phyloP scores from a whole-genome alignment of 2,888 invertebrate genomes.

The Alviniconcha strummeri region DNA sequence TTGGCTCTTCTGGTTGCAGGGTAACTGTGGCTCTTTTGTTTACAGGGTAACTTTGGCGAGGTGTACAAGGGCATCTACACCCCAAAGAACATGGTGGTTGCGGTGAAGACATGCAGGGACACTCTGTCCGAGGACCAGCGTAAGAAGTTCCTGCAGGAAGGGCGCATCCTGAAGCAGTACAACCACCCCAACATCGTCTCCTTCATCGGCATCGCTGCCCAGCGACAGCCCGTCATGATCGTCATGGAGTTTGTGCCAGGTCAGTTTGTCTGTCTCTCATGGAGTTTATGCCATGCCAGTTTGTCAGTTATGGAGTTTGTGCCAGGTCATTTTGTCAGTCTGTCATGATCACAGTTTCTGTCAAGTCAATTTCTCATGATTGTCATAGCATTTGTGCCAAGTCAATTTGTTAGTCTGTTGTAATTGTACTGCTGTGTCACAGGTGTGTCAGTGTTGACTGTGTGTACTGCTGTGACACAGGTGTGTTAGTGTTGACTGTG shows the following conservation, averaged over 20 bases:
- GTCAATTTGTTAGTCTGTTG: no score
- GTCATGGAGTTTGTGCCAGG: constrained; percentile 91
- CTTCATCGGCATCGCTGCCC: constrained; percentile 97
- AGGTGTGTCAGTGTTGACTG: background rate
- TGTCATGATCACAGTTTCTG: no score
- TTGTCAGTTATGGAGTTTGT: no score
- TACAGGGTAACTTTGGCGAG: constrained; percentile 96
- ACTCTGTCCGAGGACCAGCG: constrained; percentile 91
- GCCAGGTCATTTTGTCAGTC: no score
- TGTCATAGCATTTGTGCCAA: no score
- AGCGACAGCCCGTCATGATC: constrained; percentile 98
- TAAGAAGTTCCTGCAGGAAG: constrained; percentile 95
- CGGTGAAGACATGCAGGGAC: constrained; percentile 95
- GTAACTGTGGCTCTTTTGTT: background rate
- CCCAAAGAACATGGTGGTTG: constrained; percentile 83
- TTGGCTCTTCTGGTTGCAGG: no score
- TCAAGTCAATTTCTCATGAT: no score
- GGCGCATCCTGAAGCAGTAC: constrained; percentile 95
- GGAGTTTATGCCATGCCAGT: no score
- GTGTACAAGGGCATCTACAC: constrained; percentile 92
- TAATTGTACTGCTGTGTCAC: background rate
- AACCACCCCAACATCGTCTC: constrained; percentile 97
- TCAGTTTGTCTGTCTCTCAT: constrained; percentile 29
- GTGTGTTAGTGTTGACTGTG: background rate
- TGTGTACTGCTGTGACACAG: background rate